Percentiles rank a stretch among this genome's conserved stretches.
phyloP scores from a whole-genome alignment of 2,888 invertebrate genomes.

The Carpatolechia fugitivella region DNA sequence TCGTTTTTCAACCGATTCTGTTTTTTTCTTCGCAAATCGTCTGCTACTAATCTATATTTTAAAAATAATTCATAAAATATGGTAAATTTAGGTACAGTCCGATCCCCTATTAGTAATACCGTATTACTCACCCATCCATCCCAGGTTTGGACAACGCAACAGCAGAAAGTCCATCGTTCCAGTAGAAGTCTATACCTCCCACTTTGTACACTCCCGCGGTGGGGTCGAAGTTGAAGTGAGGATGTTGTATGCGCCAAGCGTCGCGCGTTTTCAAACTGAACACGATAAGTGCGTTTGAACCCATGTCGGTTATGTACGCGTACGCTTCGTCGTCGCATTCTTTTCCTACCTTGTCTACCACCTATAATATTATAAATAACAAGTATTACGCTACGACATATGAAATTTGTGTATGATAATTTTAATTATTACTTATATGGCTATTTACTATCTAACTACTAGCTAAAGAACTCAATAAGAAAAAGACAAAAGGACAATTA shows the following conservation, averaged over 20 bases:
- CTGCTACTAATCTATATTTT: too few species aligned
- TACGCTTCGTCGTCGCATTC: slow-evolving; percentile 80
- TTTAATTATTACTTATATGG: too few species aligned
- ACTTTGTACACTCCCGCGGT: slow-evolving; percentile 84
- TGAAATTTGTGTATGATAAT: background rate
- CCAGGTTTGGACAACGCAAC: slow-evolving; percentile 79
- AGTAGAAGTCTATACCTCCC: slow-evolving; percentile 87
- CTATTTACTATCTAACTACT: too few species aligned
- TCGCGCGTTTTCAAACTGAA: slow-evolving; percentile 82
- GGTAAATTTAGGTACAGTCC: too few species aligned
- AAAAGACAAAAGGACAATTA: too few species aligned
- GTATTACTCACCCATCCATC: slow-evolving; percentile 55
- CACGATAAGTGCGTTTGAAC: slow-evolving; percentile 85
- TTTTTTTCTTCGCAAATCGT: too few species aligned
- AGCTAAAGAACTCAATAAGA: too few species aligned
- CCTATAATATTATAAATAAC: slow-evolving; percentile 45
- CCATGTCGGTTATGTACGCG: slow-evolving; percentile 87
- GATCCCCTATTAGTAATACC: background rate
- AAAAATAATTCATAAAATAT: too few species aligned
- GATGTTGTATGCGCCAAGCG: slow-evolving; percentile 88
- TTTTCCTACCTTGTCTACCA: slow-evolving; percentile 81
- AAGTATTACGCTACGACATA: background rate
- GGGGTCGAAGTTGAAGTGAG: slow-evolving; percentile 89
- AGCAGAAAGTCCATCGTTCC: slow-evolving; percentile 89
- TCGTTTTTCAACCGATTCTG: too few species aligned